Evolutionary conservation across 30 jellyfish, hydroid and myxozoan species (phyloP), one percentile per base, ranked within the genome.

Genomic region (Cassiopea xamachana): DNA sequence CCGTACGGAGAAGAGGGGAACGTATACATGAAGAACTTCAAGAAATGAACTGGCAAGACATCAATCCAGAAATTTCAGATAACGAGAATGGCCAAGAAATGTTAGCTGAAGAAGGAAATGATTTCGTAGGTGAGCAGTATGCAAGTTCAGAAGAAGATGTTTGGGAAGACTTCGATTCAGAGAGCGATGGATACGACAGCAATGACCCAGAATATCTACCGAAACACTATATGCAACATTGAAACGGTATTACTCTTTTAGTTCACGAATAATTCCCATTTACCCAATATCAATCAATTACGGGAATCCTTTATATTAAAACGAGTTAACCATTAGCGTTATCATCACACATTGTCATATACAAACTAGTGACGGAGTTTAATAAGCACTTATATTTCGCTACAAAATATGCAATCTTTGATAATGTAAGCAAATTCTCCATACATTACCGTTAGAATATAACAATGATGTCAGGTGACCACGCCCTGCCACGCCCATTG

Each of bases 181-280:
- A 88, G 69, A 47, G 95, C 95, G 86, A 88, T 78, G 95, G 91
- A 79, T 80, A 78, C 69, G 90, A 88, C 91, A 88, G 95, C 95
- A 87, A 77, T 75, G 94, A 87, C 89, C 94, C 89, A 74, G 84
- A 75, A 87, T 86, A 86, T 86, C 88, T 86, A 74, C 88, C 93
- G 59, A 72, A 58, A 86, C 59, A 39, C 72, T 73, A 55, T 12
- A 70, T 69, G 60, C 77, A 55, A 55, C 86, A 3, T 43, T 84
- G 59, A 27, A 27, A 27, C 9, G 75, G 84, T 83, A 45, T 44
- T 15, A 6, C 6, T 60, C 50, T 60, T 81, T 81, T 81, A 55
- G 64, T 55, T 55, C 64, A 55, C 64, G 64, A 55, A 55, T 55
- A 60, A 55, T 14, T 19, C 51, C 77, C 55, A 14, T 79, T 79